Conservation (phyloP, 2,113 vertebrate genomes). For the Holacanthus passer region DNA sequence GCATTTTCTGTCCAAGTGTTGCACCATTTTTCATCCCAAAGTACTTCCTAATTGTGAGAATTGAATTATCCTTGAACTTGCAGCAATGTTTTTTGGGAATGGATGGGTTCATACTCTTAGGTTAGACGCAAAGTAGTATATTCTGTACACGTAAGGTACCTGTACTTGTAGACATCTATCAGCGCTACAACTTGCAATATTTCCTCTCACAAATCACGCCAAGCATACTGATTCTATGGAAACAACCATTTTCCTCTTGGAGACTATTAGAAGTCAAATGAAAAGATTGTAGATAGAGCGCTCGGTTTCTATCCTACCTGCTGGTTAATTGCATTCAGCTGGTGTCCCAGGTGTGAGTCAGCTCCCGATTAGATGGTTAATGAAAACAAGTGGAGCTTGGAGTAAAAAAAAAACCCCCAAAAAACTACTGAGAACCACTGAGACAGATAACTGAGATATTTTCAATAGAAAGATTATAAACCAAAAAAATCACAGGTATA, state of each 20-base stretch:
- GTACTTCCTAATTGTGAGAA: neutral
- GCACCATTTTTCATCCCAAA: neutral
- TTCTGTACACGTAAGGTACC: neutral
- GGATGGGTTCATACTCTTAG: neutral
- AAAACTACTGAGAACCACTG: neutral
- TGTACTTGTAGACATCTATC: neutral
- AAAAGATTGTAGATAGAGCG: neutral
- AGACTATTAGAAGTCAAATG: constrained; percentile 16
- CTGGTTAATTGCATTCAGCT: constrained; percentile 42
- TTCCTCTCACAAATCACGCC: neutral
- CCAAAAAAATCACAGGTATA: neutral
- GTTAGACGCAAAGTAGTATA: neutral
- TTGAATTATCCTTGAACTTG: neutral
- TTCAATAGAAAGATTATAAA: neutral
- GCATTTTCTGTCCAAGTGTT: constrained; percentile 23
- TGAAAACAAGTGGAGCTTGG: constrained; percentile 39
- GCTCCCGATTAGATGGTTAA: constrained; percentile 48
- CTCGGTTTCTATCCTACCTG: neutral
- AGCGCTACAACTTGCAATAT: neutral
- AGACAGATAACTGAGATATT: neutral
- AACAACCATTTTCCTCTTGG: constrained; percentile 4
- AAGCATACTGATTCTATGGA: neutral
- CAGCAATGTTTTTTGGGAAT: neutral
- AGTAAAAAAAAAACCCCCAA: neutral
- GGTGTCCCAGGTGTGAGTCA: constrained; percentile 25